Evolutionary conservation across 2,113 vertebrate species (phyloP).

Genomic region (Ceyx cyanopectus): DNA sequence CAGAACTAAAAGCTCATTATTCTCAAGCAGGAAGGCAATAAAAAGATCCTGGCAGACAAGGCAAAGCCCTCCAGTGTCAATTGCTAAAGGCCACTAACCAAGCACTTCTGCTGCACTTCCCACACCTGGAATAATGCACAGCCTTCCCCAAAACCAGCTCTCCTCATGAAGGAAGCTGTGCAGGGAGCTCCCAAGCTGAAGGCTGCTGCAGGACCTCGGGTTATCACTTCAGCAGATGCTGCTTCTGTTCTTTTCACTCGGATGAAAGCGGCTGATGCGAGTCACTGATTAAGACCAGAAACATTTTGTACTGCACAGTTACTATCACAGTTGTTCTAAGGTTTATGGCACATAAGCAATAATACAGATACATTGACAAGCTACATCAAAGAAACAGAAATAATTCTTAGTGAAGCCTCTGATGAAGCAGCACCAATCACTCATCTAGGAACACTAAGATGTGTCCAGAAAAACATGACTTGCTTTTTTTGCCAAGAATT

Average conservation of each 20-base stretch:
- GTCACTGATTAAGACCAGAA: background rate
- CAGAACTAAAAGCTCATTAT: conserved; percentile 30
- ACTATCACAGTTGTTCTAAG: background rate
- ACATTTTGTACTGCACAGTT: background rate
- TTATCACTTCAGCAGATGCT: conserved; percentile 24
- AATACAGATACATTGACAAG: background rate
- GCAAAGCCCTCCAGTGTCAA: background rate
- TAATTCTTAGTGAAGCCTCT: background rate
- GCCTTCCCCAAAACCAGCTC: background rate
- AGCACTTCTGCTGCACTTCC: background rate
- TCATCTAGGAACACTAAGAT: background rate
- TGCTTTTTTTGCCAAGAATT: background rate
- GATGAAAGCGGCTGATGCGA: background rate
- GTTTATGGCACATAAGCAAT: background rate
- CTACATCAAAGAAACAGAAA: background rate
- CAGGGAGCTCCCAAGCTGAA: background rate
- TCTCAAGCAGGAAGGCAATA: conserved; percentile 35
- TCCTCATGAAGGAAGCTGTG: background rate
- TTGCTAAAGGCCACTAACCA: background rate
- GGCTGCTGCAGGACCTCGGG: background rate
- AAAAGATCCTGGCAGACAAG: background rate
- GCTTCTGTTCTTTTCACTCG: background rate
- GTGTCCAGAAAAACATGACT: background rate
- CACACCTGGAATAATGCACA: background rate
- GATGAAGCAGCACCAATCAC: background rate